These are phyloP conservation scores for Cryptophagus acutangulus DNA, from an alignment of 2,888 invertebrate species.

Conservation along the genomic window DNA sequence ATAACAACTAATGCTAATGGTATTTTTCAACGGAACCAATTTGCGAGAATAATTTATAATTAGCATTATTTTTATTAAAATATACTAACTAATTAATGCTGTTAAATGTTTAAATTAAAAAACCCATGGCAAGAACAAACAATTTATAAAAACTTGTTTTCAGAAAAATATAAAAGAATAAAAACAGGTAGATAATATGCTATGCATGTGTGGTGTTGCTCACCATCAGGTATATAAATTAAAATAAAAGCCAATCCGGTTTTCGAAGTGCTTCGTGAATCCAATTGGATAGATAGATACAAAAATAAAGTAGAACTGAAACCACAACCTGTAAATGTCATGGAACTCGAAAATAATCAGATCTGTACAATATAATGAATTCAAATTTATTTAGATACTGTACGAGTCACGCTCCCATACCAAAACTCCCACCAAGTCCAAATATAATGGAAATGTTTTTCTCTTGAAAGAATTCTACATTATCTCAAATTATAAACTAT, in stretches of 20 bases:
- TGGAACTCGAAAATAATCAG: slow-evolving; percentile 31
- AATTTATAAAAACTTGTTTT: too few relatives aligned
- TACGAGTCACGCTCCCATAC: too few relatives aligned
- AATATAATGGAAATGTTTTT: too few relatives aligned
- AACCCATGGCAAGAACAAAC: too few relatives aligned
- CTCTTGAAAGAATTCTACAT: too few relatives aligned
- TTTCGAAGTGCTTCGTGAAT: slow-evolving; percentile 8
- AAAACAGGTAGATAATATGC: too few relatives aligned
- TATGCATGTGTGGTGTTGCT: too few relatives aligned
- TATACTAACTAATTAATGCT: background rate
- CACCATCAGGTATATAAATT: slow-evolving; percentile 14
- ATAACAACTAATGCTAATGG: background rate
- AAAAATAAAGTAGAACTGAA: slow-evolving; percentile 22
- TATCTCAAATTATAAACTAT: too few relatives aligned
- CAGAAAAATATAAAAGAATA: too few relatives aligned
- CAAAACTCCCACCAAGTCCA: too few relatives aligned
- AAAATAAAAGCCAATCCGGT: slow-evolving; percentile 8
- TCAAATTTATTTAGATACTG: slow-evolving; percentile 32
- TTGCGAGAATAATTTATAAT: background rate
- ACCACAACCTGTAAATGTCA: slow-evolving; percentile 37
- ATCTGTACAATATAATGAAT: slow-evolving; percentile 41
- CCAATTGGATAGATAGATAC: slow-evolving; percentile 22
- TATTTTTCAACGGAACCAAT: background rate
- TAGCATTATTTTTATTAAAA: background rate
- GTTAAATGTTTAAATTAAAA: too few relatives aligned